Evolutionary conservation across 2,113 vertebrate genomes (phyloP), one percentile per base, ranked within the genome.

Genomic region (Albula goreensis): DNA sequence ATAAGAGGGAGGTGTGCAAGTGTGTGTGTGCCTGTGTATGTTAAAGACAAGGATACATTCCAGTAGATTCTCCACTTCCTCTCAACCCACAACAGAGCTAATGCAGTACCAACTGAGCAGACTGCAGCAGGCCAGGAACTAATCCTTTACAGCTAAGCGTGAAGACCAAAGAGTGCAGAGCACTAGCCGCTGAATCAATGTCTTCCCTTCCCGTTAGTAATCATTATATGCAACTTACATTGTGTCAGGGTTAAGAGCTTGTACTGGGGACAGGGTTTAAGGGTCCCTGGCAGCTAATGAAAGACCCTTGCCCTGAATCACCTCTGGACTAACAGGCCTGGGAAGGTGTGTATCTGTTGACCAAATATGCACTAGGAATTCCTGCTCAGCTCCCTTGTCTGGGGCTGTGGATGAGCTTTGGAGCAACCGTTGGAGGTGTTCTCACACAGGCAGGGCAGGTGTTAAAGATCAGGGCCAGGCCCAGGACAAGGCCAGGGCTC

Each of bases 1-100:
- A 87, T 83, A 86, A 86, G 85, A 88, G 85, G 86, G 92, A 89
- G 90, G 89, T 89, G 19, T 3, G 53, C 2, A 48, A 70, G 85
- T 86, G 90, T 84, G 88, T 8, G 19, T 82, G 78, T 13, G 52
- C 31, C 49, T 41, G 84, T 60, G 78, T 66, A 22, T 77, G 80
- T 31, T 60, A 22, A n/a, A 66, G 80, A 25, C 57, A 49, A 41
- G 3, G 85, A 5, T 51, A 80, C 50, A 74, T 74, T 74, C 70
- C 70, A 74, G n/a, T 10, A 2, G 48, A 80, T 9, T 22, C 48
- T 41, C 15, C 5, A 6, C 15, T 15, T 2, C 49, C 79, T 48
- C 79, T 22, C 79, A 80, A 6, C 79, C 13, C 6, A 74, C 4
- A 31, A 51, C 4, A 80, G 9, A 50, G 79, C 31, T 41, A 41